Base-by-base conservation (phyloP, 2,113 vertebrate genomes). In the Alethe castanea region DNA sequence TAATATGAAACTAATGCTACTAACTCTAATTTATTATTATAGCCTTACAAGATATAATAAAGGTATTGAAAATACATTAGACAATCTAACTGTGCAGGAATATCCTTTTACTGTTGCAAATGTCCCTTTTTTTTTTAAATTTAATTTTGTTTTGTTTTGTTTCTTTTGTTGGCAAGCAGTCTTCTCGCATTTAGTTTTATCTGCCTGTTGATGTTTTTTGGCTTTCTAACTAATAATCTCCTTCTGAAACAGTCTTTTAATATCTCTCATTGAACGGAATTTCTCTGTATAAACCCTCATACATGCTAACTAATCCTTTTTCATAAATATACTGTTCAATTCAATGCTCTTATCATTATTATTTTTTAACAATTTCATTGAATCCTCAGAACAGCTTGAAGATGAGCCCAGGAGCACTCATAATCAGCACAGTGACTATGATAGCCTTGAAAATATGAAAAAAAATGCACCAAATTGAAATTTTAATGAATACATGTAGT, bases 391-490 rank as follows among this genome's bases (percentile, higher is more conserved):
- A 8, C 18, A 78, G 11, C 28, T 79, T 71, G 65, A 44, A 78
- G 20, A 59, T 19, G 62, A 85, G 16, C 45, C 29, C 28, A 31
- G 11, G 6, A 80, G 28, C 12, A 57, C 2, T 59, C 54, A 40
- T 29, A 54, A 50, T 38, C 19, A 86, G 29, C 18, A 80, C 11
- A 22, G 33, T 19, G 31, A 42, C 23, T 70, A 15, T 23, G 38
- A 50, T 3, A 81, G 22, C 19, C 4, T 56, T 66, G 20, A 82
- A 93, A 92, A 82, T 26, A 80, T 12, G 6, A 29, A 78, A 61
- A 72, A 19, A 26, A 0, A 29, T 1, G 3, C 24, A 28, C 6
- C 8, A 59, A 62, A 44, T 1, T n/a, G 14, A 42, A 29, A 2
- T 17, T 81, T 8, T 88, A 84, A 59, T 2, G 3, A 48, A 44